A percentile compares a stretch with the other conserved stretches of the same genome.
phyloP scores from a whole-genome alignment of 35 echinoderm and acorn worm genomes.

The Chiridota heheva region DNA sequence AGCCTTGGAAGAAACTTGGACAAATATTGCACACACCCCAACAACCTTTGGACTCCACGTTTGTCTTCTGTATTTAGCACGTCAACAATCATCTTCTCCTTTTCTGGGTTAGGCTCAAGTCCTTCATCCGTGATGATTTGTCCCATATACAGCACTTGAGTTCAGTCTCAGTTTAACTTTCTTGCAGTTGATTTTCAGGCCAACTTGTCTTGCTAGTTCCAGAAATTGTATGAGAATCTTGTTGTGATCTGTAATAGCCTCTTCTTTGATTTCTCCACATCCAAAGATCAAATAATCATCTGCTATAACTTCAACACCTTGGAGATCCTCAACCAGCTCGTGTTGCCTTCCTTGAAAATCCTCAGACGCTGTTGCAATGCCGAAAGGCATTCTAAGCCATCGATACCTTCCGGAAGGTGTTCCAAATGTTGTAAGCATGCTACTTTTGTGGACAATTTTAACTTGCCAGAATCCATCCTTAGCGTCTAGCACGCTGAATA shows the following conservation, averaged over 20 bases:
- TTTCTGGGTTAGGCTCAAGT: conserved; percentile 9
- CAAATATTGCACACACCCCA: conserved; percentile 56
- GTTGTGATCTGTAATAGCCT: conserved; percentile 43
- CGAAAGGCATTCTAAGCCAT: conserved; percentile 29
- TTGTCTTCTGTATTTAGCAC: conserved; percentile 26
- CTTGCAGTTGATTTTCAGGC: conserved; percentile 52
- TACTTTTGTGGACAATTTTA: conserved; percentile 13
- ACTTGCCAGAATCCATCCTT: conserved; percentile 54
- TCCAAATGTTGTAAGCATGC: conserved; percentile 29
- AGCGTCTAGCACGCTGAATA: conserved; percentile 44
- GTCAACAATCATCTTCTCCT: conserved; percentile 16
- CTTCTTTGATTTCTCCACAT: conserved; percentile 24
- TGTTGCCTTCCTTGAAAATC: conserved; percentile 59
- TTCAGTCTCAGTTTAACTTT: no score
- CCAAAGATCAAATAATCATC: conserved; percentile 40
- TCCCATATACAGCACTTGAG: conserved; percentile 25
- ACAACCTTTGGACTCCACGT: conserved; percentile 35
- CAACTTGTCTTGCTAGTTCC: conserved; percentile 26
- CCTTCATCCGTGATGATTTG: neutral
- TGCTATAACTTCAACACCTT: conserved; percentile 46
- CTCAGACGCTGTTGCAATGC: conserved; percentile 27
- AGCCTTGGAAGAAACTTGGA: conserved; percentile 52
- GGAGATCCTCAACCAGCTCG: conserved; percentile 37
- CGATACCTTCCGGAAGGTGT: conserved; percentile 53
- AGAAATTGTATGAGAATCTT: conserved; percentile 33